These are phyloP conservation scores for Scomber scombrus DNA, from an alignment of 2,113 vertebrate species.

Conservation along the genomic window DNA sequence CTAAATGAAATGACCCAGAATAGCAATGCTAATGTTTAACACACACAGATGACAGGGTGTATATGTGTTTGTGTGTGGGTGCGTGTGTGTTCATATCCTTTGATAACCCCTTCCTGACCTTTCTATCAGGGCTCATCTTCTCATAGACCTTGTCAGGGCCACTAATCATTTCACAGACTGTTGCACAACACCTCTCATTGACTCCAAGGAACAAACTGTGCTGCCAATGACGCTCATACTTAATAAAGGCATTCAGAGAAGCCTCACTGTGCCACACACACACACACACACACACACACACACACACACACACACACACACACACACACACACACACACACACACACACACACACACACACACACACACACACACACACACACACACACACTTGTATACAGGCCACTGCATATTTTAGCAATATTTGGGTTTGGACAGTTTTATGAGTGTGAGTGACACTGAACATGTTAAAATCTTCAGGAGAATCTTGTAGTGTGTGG, in stretches of 20 bases:
- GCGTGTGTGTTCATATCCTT: constrained; percentile 26
- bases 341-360: too few species aligned
- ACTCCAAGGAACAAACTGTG: constrained; percentile 67
- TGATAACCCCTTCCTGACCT: constrained; percentile 58
- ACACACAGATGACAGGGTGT: constrained; percentile 50
- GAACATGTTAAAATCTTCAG: not conserved
- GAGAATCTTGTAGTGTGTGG: constrained; percentile 24
- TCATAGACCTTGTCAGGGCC: constrained; percentile 37
- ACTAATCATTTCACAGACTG: constrained; percentile 65
- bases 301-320: not conserved
- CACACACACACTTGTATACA: not conserved
- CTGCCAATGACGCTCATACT: constrained; percentile 47
- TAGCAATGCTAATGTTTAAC: constrained; percentile 59
- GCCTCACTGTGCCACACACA: not conserved
- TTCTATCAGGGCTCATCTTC: constrained; percentile 49
- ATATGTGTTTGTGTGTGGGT: constrained; percentile 6
- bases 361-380: not conserved
- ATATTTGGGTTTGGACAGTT: constrained; percentile 14
- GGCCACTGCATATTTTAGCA: constrained; percentile 19
- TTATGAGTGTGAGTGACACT: not conserved
- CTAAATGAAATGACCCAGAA: constrained; percentile 29
- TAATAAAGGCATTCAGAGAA: constrained; percentile 44
- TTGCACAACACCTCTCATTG: constrained; percentile 64
- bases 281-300: not conserved
- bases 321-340: too few species aligned